Conservation (phyloP, 2,888 invertebrate species). For the Zygothrica quintamaculata region DNA sequence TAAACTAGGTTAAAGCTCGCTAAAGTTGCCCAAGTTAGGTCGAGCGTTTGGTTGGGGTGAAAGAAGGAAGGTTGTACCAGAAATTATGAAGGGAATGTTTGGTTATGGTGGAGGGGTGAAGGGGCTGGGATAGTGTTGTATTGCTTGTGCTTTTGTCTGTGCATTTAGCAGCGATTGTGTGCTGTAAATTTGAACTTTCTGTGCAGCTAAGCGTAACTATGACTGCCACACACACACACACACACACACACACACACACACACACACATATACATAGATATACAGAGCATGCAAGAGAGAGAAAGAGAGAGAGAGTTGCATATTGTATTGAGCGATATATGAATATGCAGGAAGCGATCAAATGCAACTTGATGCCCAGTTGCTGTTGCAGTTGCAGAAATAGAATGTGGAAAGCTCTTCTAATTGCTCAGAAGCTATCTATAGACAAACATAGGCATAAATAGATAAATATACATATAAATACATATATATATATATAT, state of each 20-base stretch:
- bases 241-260: constrained; percentile 11
- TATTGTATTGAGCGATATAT: constrained; percentile 27
- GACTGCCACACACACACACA: constrained; percentile 7
- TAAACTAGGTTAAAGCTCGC: constrained; percentile 83
- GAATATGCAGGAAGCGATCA: constrained; percentile 39
- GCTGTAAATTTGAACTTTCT: constrained; percentile 67
- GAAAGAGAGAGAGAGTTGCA: constrained; percentile 27
- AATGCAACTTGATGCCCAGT: constrained; percentile 26
- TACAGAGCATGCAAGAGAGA: constrained; percentile 12
- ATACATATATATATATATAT: neutral
- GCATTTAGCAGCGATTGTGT: constrained; percentile 21
- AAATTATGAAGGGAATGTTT: neutral
- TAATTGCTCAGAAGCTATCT: constrained; percentile 27
- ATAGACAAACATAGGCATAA: neutral
- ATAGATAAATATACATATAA: neutral
- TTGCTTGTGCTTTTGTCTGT: constrained; percentile 36
- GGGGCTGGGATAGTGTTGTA: neutral
- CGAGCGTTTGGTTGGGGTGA: neutral
- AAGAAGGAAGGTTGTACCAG: neutral
- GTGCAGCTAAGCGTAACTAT: constrained; percentile 65
- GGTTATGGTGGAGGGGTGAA: neutral
- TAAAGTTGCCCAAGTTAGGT: constrained; percentile 56
- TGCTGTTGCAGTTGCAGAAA: constrained; percentile 18
- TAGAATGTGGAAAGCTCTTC: constrained; percentile 37
- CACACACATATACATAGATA: constrained; percentile 4